Evolutionary conservation across 2,797 vertebrate genomes (phyloP), one percentile per base, ranked within the genome.

Genomic region (Gobionotothen gibberifrons): DNA sequence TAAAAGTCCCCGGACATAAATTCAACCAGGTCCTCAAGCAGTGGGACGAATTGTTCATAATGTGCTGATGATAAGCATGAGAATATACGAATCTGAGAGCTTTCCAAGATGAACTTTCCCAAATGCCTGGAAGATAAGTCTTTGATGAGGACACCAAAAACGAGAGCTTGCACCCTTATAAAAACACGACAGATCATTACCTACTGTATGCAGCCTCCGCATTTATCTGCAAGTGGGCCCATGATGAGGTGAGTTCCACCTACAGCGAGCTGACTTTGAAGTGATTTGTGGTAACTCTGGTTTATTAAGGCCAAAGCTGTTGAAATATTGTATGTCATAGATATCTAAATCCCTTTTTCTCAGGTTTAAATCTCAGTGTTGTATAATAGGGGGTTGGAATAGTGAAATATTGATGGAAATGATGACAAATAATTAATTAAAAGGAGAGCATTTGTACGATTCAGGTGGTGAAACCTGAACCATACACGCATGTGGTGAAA

Each of bases 121-220:
- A 80, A 86, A 83, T 83, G 78, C 72, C 74, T 87, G 36, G 63
- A 81, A 90, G 80, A 90, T 39, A 57, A 83, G 72, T 72, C 76
- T 85, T 79, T 86, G 84, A 87, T 86, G 81, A 82, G 79, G 82
- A 86, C 78, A 83, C 83, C 71, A 74, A 78, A 82, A 72, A 56
- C 4, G 22, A 54, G 80, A 70, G 65, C 78, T 72, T 39, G 17
- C 72, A 77, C 81, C 69, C 44, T 69, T 54, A 88, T 57, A 76
- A 79, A 86, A 88, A 79, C 76, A 75, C 42, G 54, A 64, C 76
- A 73, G 61, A 85, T 85, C 72, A 71, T 87, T 87, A 81, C 66
- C 73, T 9, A 36, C 32, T 8, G 7, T 61, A 73, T 58, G 55
- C 58, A 74, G 60, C 77, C 60, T 68, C 57, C 16, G 10, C 80